Conservation (phyloP, 2,113 vertebrate genomes). For the Phylloscopus trochiloides region DNA sequence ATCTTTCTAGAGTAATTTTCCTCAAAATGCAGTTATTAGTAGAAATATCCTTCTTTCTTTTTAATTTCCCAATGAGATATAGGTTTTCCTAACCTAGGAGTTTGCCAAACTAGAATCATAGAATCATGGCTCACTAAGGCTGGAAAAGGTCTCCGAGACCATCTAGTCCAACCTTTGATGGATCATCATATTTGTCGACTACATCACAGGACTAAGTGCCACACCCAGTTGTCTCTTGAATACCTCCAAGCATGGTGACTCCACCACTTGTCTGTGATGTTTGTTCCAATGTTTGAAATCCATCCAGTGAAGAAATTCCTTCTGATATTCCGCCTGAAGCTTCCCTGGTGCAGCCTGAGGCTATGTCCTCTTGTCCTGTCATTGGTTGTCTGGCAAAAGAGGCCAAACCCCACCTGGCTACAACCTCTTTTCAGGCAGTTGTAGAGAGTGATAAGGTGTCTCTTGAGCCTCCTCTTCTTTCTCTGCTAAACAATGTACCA, state of each 20-base stretch:
- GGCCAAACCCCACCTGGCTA: background rate
- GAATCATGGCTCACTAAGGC: background rate
- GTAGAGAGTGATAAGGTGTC: background rate
- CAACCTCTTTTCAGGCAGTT: background rate
- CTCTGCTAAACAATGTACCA: background rate
- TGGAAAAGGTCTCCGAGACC: background rate
- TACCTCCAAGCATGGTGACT: background rate
- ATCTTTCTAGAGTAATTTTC: background rate
- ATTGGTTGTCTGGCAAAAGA: background rate
- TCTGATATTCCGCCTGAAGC: background rate
- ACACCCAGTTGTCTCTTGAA: fast-evolving
- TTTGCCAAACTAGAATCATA: background rate
- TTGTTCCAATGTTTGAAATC: background rate
- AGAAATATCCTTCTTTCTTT: background rate
- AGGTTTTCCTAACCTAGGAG: background rate
- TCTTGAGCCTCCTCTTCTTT: background rate
- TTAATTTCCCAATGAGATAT: background rate
- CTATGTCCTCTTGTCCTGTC: background rate
- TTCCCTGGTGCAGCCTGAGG: background rate
- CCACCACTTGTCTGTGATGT: background rate
- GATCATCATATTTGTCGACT: fast-evolving
- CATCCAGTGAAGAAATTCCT: background rate
- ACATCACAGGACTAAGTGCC: background rate
- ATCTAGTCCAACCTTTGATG: background rate
- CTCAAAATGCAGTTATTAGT: background rate